phyloP scores from a whole-genome alignment of 2,888 invertebrate genomes.

The Calephelis perditalis region DNA sequence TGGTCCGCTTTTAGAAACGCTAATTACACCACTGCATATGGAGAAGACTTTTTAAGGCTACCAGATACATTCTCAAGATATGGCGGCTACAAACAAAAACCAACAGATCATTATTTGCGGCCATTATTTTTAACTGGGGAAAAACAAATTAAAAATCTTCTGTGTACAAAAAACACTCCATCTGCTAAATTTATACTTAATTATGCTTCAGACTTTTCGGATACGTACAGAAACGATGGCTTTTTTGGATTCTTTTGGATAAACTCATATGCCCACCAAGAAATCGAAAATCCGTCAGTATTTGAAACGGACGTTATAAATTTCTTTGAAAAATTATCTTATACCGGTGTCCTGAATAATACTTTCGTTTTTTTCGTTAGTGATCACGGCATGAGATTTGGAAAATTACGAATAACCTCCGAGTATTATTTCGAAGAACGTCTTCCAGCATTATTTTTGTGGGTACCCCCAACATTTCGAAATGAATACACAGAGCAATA shows the following conservation, averaged over 20 bases:
- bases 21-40: slow-evolving; percentile 86
- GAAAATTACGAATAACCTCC: slow-evolving; percentile 80
- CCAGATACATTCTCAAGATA: slow-evolving; percentile 81
- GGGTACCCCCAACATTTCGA: slow-evolving; percentile 80
- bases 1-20: slow-evolving; percentile 85
- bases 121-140: slow-evolving; percentile 84
- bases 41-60: slow-evolving; percentile 81
- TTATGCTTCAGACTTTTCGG: slow-evolving; percentile 80
- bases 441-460: slow-evolving; percentile 84
- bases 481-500: slow-evolving; percentile 73
- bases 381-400: slow-evolving; percentile 87
- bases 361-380: slow-evolving; percentile 84
- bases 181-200: slow-evolving; percentile 82
- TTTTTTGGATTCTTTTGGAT: slow-evolving; percentile 88
- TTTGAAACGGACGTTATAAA: slow-evolving; percentile 78
- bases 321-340: slow-evolving; percentile 74
- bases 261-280: slow-evolving; percentile 85
- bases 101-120: slow-evolving; percentile 89
- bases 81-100: slow-evolving; percentile 82
- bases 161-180: slow-evolving; percentile 63
- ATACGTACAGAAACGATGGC: slow-evolving; percentile 76
- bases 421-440: slow-evolving; percentile 89
- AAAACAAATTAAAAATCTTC: slow-evolving; percentile 53
- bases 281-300: slow-evolving; percentile 79
- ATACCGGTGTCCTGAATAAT: slow-evolving; percentile 76